Base-by-base conservation (phyloP, 2,797 vertebrate genomes). In the Eulemur mongoz region DNA sequence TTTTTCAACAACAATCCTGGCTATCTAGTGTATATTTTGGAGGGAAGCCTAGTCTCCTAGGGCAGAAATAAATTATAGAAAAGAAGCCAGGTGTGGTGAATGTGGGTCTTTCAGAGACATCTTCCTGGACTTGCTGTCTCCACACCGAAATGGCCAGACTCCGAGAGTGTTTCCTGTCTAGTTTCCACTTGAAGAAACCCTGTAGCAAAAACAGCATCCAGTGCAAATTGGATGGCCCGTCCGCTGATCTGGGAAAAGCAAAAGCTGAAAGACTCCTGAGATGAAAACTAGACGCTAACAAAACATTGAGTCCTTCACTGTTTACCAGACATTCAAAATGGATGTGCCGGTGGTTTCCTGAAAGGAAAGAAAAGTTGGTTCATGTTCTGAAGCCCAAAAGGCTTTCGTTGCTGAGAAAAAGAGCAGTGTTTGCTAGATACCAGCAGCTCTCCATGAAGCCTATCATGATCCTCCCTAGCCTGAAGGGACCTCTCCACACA, bases 111-210 rank as follows among this genome's bases (percentile, higher is more conserved):
- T 96, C 70, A 94, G 79, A 90, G 52, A 30, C 85, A 80, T 94
- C 38, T 69, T 84, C 92, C 93, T 78, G 95, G 96, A 85, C 94
- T 91, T 70, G 20, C 67, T 63, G 94, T 94, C 96, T 89, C 87
- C 96, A 94, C 48, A 86, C 4, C 52, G 23, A 81, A 79, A 45
- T 13, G 32, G 73, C 91, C 75, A 22, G 40, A 40, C 72, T 67
- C 96, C 93, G 78, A 18, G 59, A 91, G 52, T 17, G 40, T 63
- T 98, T 97, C 96, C 96, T 97, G 97, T 96, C 96, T 97, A 94
- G 79, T 97, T 97, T 94, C 90, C 80, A 79, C 52, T 96, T 95
- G 63, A 95, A 97, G 89, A 83, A 97, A 72, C 30, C 59, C 32
- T 25, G 94, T 75, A 80, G 40, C 38, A 54, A 70, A 52, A 38